These are phyloP conservation scores for Sarcophaga carnaria DNA, from an alignment of 2,888 invertebrate species.

Conservation along the genomic window DNA sequence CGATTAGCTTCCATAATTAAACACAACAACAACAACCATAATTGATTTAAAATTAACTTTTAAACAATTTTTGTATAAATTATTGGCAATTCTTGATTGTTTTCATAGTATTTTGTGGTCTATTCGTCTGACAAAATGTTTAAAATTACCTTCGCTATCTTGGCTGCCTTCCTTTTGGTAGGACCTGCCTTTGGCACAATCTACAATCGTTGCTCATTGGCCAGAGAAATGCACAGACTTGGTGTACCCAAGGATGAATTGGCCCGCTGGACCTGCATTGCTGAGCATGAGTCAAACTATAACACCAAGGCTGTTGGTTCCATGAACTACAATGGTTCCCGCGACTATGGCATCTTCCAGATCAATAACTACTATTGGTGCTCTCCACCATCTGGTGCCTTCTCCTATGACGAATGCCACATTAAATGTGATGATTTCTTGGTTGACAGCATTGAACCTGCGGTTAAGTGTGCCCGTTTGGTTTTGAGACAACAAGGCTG, in stretches of 20 bases:
- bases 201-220: constrained; percentile 74
- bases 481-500: constrained; percentile 73
- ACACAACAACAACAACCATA: too few relatives aligned
- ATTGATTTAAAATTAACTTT: too few relatives aligned
- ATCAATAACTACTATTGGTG: constrained; percentile 75
- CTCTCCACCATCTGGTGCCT: constrained; percentile 55
- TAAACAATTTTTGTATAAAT: too few relatives aligned
- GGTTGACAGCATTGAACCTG: constrained; percentile 71
- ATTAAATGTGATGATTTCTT: constrained; percentile 71
- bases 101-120: neutral
- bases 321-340: constrained; percentile 81
- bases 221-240: constrained; percentile 73
- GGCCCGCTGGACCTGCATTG: constrained; percentile 75
- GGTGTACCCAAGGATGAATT: constrained; percentile 73
- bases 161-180: constrained; percentile 43
- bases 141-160: constrained; percentile 46
- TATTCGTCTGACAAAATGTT: constrained; percentile 34
- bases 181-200: constrained; percentile 62
- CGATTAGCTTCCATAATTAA: too few relatives aligned
- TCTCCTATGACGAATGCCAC: constrained; percentile 72
- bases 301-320: constrained; percentile 81
- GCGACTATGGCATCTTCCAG: constrained; percentile 71
- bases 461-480: constrained; percentile 70
- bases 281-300: constrained; percentile 72
- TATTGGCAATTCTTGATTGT: too few relatives aligned